Conservation (phyloP, 2,797 vertebrate species). For the Ctenochaetus hawaiiensis region DNA sequence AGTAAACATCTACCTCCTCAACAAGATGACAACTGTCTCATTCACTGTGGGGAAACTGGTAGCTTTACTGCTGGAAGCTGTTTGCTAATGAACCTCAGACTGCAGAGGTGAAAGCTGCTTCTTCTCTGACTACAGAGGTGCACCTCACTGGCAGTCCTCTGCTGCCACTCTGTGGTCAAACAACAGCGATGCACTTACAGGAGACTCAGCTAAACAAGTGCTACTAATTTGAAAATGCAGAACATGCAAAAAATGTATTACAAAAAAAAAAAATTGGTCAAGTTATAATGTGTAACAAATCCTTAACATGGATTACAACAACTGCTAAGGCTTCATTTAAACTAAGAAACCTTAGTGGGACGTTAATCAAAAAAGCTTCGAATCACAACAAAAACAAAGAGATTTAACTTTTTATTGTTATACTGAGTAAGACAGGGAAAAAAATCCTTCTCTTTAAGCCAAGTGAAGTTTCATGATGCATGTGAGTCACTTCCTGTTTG, state of each 20-base stretch:
- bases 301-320: neutral
- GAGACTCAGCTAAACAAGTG: neutral
- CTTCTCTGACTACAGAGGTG: slow-evolving; percentile 26
- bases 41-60: slow-evolving; percentile 6
- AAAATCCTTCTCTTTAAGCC: no score
- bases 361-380: neutral
- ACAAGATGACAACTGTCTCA: neutral
- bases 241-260: neutral
- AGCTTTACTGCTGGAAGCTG: neutral
- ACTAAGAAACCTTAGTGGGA: neutral
- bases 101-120: slow-evolving; percentile 1
- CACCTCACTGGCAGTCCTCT: slow-evolving; percentile 48
- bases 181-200: slow-evolving; percentile 1
- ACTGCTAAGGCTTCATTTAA: neutral
- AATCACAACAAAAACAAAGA: neutral
- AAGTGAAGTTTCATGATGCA: neutral
- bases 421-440: no score
- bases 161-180: slow-evolving; percentile 71
- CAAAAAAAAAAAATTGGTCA: neutral
- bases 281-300: neutral
- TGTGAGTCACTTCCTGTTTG: neutral
- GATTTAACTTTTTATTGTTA: neutral
- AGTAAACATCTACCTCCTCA: slow-evolving; percentile 11
- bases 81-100: neutral
- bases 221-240: neutral